Percentiles rank a stretch among this genome's conserved stretches.
Evolutionary conservation across 1,140 invertebrate species (phyloP).

Genomic region (Aphelinus atriplicis): DNA sequence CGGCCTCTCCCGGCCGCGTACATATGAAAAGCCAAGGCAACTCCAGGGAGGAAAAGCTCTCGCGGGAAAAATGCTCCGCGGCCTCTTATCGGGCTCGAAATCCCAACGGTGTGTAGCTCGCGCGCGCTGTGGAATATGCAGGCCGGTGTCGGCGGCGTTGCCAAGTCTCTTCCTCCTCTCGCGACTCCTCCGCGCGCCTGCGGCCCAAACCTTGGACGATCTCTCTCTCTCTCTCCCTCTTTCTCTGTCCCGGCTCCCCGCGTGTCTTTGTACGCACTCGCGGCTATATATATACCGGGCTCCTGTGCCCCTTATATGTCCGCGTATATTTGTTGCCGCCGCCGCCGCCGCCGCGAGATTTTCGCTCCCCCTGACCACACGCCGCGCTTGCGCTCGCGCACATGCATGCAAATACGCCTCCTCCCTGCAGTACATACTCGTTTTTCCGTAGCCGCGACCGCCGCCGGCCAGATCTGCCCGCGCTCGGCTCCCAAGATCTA

Average conservation of each 20-base stretch:
- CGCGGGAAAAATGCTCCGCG: no score
- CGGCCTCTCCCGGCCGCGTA: no score
- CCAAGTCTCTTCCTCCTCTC: slow-evolving; percentile 31
- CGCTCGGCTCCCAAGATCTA: no score
- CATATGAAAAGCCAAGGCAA: no score
- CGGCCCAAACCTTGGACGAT: slow-evolving; percentile 37
- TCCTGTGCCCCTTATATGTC: not conserved
- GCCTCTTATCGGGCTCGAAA: slow-evolving; percentile 20
- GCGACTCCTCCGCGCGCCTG: slow-evolving; percentile 22
- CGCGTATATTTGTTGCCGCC: not conserved
- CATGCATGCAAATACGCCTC: no score
- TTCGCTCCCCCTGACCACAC: no score
- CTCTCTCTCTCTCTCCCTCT: not conserved
- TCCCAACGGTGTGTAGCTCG: slow-evolving; percentile 43
- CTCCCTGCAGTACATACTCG: no score
- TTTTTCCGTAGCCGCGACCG: no score
- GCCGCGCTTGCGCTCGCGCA: no score
- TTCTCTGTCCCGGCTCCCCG: not conserved
- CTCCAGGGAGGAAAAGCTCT: no score
- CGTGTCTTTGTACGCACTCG: not conserved
- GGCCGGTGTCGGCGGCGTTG: slow-evolving; percentile 44
- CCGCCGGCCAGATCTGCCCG: no score
- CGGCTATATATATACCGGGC: not conserved
- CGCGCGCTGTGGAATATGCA: slow-evolving; percentile 20
- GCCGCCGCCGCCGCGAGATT: not conserved